Percentiles rank a stretch among this genome's conserved stretches.
phyloP scores from a whole-genome alignment of 2,113 vertebrate genomes.

The Colaptes auratus region DNA sequence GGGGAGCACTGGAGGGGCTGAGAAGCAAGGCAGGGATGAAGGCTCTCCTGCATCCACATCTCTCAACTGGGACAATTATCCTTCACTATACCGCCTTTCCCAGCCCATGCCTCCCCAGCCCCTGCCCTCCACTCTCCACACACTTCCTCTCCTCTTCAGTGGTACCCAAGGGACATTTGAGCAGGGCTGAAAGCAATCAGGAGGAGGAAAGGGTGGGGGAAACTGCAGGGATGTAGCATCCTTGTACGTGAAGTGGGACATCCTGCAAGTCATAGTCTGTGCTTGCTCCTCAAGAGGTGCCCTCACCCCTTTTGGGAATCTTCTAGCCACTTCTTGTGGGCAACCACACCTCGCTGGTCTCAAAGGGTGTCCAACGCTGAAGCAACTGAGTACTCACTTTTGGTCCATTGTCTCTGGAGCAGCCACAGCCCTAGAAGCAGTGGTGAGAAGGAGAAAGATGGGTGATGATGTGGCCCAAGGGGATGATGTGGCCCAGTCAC shows the following conservation, averaged over 20 bases:
- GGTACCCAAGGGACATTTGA: neutral
- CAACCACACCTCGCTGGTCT: neutral
- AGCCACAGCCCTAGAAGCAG: neutral
- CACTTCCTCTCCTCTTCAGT: neutral
- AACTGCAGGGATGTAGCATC: neutral
- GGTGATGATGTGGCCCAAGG: neutral
- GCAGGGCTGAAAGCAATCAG: neutral
- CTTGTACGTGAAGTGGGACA: neutral
- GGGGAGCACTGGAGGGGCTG: neutral
- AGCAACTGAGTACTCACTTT: rapidly evolving
- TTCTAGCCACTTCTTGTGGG: neutral
- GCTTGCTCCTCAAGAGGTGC: neutral
- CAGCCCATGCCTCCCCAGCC: neutral
- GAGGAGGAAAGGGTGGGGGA: neutral
- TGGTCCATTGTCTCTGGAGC: neutral
- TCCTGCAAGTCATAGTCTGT: neutral
- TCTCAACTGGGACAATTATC: neutral
- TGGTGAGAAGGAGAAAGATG: rapidly evolving
- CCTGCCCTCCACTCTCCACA: neutral
- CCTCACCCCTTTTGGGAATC: neutral
- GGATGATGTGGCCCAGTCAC: neutral
- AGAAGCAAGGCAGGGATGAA: neutral
- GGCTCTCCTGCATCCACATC: neutral
- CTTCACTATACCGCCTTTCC: neutral
- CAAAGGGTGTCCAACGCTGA: rapidly evolving